These are phyloP conservation scores for Nesogale talazaci DNA, from an alignment of 2,113 vertebrate genomes.

Conservation along the genomic window DNA sequence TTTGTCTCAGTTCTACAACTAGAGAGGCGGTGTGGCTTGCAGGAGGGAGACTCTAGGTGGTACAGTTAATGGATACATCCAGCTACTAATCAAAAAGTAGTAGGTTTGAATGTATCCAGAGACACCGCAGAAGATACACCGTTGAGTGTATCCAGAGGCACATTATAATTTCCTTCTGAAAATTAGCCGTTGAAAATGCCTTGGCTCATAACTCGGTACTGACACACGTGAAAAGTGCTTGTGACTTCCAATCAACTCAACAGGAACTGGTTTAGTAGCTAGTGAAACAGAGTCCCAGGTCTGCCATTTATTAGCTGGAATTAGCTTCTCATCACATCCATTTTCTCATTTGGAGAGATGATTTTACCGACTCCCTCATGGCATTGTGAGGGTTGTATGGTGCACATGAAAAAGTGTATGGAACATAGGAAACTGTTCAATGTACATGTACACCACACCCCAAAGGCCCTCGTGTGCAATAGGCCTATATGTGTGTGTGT, in stretches of 20 bases:
- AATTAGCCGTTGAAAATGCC: neutral
- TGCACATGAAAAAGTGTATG: too few relatives aligned
- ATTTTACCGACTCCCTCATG: too few relatives aligned
- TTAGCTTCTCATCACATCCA: neutral
- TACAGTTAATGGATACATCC: neutral
- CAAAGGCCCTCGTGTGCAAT: neutral
- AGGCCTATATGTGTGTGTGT: too few relatives aligned
- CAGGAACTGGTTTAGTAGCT: neutral
- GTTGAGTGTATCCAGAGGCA: neutral
- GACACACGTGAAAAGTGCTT: neutral
- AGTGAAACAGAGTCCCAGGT: neutral
- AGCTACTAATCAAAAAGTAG: neutral
- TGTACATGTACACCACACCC: neutral
- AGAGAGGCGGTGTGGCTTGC: accelerated
- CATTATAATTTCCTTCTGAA: neutral
- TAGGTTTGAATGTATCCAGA: neutral
- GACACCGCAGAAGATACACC: neutral
- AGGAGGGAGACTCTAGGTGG: neutral
- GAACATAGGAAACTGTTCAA: neutral
- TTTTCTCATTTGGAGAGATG: neutral
- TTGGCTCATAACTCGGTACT: neutral
- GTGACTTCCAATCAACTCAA: neutral
- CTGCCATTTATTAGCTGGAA: neutral
- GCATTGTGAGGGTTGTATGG: too few relatives aligned
- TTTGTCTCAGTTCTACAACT: neutral